Percentiles rank a stretch among this genome's conserved stretches.
phyloP scores from a whole-genome alignment of 2,797 vertebrate species.

The Coccyzus lansbergi region DNA sequence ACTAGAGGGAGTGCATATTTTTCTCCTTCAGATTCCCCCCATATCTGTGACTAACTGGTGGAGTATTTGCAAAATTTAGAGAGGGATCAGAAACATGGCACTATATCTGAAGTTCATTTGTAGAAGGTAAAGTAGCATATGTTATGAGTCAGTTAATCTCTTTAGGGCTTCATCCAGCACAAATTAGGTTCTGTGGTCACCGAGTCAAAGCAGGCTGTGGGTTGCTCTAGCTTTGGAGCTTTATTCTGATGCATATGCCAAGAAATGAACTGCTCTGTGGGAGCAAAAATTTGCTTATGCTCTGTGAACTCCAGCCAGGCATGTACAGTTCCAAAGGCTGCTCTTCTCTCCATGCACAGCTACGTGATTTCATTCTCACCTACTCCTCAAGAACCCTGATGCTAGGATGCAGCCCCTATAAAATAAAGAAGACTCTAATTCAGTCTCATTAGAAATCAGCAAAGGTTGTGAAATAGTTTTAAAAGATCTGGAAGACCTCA shows the following conservation, averaged over 20 bases:
- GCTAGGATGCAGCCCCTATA: background rate
- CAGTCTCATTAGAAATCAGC: background rate
- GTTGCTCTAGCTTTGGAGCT: conserved; percentile 41
- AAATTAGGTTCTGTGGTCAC: conserved; percentile 57
- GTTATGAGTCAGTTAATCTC: conserved; percentile 64
- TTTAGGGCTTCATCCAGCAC: conserved; percentile 59
- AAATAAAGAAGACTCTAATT: conserved; percentile 4
- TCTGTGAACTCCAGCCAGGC: conserved; percentile 31
- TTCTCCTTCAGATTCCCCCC: background rate
- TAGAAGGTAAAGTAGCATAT: conserved; percentile 61
- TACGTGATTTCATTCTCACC: background rate
- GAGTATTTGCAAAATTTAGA: conserved; percentile 38
- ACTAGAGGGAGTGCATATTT: background rate
- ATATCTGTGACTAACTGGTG: conserved; percentile 24
- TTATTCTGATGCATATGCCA: conserved; percentile 55
- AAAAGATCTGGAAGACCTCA: background rate
- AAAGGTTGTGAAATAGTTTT: background rate
- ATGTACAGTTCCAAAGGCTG: background rate
- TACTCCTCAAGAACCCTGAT: background rate
- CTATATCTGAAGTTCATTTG: conserved; percentile 31
- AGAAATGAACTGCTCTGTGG: conserved; percentile 52
- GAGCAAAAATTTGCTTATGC: conserved; percentile 39
- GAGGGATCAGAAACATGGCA: conserved; percentile 24
- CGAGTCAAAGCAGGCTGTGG: conserved; percentile 47
- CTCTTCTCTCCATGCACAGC: background rate